Evolutionary conservation across 2,888 invertebrate species (phyloP), one percentile per base, ranked within the genome.

Genomic region (Calameuta pallipes): DNA sequence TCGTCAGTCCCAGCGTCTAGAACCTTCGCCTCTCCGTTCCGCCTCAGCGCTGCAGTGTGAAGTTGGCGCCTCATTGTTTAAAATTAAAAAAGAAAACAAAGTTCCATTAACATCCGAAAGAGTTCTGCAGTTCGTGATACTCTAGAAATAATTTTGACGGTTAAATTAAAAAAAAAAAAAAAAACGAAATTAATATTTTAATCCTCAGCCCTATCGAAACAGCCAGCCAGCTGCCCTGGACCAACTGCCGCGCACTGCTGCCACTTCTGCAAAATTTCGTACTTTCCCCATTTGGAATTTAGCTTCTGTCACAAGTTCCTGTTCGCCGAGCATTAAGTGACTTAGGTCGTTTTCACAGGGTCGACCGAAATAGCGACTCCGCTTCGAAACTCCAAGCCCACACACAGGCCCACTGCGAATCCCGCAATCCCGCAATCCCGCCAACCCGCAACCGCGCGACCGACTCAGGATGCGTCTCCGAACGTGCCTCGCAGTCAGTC

Each of bases 241-340:
- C 23, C 6, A 9, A 41, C 41, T 41, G 41, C 1, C 41, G 15
- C 41, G 41, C 41, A 56, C 56, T 56, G 56, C 56, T 23, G 56
- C 56, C 56, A 23, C 23, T 23, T 56, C 23, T 23, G 9, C 9
- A 56, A 23, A 23, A 56, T 23, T 23, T 56, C 56, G 23, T 56
- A 56, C 71, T 34, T 71, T 71, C 71, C 76, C 77, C 75, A 79
- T 75, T 78, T 73, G 33, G 75, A 77, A 69, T 68, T 75, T 31
- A 69, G 77, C 77, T n/a, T 74, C 76, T 69, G 69, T 76, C 41
- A 75, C 41, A 78, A 37, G 69, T 74, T 75, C 79, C 75, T 82
- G 82, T 80, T 80, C 85, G 13, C 75, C 73, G 68, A 36, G 75
- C 82, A 79, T 83, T 81, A 85, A 84, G 80, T 82, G 84, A 84